These are phyloP conservation scores for Tipula lateralis DNA, from an alignment of 2,888 invertebrate species.

Conservation along the genomic window DNA sequence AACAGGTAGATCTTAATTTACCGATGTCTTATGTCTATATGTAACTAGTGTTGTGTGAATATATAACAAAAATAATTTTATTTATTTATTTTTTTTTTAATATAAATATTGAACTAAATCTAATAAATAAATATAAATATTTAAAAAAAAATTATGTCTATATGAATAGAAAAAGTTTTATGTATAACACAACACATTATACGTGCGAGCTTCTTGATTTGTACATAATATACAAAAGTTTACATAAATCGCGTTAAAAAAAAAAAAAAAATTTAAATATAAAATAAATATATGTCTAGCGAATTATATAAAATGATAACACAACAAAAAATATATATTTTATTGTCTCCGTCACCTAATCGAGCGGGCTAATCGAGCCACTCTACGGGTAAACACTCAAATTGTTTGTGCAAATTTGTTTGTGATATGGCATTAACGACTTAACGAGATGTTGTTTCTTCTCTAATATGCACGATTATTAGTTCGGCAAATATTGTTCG, in stretches of 20 bases:
- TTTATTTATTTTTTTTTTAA: not conserved
- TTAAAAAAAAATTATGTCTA: not conserved
- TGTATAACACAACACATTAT: not conserved
- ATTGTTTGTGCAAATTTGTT: not conserved
- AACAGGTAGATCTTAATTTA: not conserved
- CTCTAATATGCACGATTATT: constrained; percentile 12
- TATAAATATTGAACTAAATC: constrained; percentile 24
- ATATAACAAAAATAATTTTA: constrained; percentile 19
- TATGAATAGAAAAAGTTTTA: constrained; percentile 24
- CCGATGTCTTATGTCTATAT: constrained; percentile 9
- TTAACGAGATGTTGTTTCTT: not conserved
- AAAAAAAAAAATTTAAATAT: no score
- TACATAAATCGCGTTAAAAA: not conserved
- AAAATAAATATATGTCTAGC: not conserved
- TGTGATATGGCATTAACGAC: not conserved
- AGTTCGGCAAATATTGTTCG: not conserved
- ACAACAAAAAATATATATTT: not conserved
- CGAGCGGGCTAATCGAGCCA: no score
- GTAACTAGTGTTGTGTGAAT: constrained; percentile 5
- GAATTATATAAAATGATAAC: not conserved
- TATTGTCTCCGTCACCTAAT: no score
- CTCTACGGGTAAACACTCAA: no score
- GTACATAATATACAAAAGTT: not conserved
- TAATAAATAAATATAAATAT: constrained; percentile 24
- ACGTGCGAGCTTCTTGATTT: not conserved